Evolutionary conservation across 2,113 vertebrate genomes (phyloP), one percentile per base, ranked within the genome.

Genomic region (Apeltes quadracus): DNA sequence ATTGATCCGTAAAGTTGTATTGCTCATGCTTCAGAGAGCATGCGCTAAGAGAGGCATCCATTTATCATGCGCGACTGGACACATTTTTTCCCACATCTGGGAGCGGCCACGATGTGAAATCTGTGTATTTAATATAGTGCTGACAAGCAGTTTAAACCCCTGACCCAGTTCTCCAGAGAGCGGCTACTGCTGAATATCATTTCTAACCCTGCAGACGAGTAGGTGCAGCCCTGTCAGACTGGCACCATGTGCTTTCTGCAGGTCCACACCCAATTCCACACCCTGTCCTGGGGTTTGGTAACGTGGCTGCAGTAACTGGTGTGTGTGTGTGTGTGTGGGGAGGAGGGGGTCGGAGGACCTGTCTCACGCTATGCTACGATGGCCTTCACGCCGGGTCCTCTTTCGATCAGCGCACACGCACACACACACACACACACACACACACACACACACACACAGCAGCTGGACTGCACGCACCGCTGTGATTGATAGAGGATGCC

Each of bases 401-500:
- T 25, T 70, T n/a, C 55, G 57, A 56, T 62, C 44, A 38, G 63
- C 54, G 23, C 48, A 48, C 29, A 36, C 3, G 29, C 27, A 23
- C 20, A 43, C 41, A 62, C 66, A 62, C 44, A 22, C 59, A 50
- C 34, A 54, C 38, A 66, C 62, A 69, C 58, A 77, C 62, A 80
- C 32, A 73, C 75, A 73, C n/a, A 63, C 7, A 57, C 15, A 56
- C 58, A 39, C 7, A 66, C 20, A 8, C 23, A n/a, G 3, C 22
- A 25, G 15, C 36, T 27, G 29, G n/a, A 46, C 32, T 48, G n/a
- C 56, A 23, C 57, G 18, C 67, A 71, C 64, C 23, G 38, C 53
- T 62, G 6, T 83, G 81, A 89, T 84, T 89, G 85, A 87, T 78
- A 69, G 83, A 70, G 68, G 84, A 71, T 38, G 74, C 85, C 72